Conservation (phyloP, 2,113 vertebrate genomes). For the Columba janthina region DNA sequence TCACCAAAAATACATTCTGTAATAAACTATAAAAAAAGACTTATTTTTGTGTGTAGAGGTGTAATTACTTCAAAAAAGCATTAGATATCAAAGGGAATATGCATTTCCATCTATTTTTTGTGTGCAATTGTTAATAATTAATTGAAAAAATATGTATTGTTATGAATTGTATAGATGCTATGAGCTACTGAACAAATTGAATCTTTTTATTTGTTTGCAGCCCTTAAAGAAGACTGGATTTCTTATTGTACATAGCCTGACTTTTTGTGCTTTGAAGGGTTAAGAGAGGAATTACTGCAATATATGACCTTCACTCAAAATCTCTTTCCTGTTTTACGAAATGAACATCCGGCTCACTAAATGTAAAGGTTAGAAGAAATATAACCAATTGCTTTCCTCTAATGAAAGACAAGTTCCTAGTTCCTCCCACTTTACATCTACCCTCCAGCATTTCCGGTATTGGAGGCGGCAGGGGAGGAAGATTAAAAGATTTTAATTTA, state of each 20-base stretch:
- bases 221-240: background rate
- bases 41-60: background rate
- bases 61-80: slow-evolving; percentile 35
- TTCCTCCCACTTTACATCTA: background rate
- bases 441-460: background rate
- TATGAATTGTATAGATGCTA: background rate
- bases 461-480: background rate
- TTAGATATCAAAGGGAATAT: background rate
- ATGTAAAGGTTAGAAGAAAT: background rate
- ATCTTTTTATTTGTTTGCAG: background rate
- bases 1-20: slow-evolving; percentile 27
- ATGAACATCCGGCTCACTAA: background rate
- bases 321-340: background rate
- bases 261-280: slow-evolving; percentile 5
- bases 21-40: background rate
- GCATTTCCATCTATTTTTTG: slow-evolving; percentile 13
- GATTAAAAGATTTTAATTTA: background rate
- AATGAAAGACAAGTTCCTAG: background rate
- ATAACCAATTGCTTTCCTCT: background rate
- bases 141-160: background rate
- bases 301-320: background rate
- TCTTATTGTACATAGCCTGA: background rate
- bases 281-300: slow-evolving; percentile 2
- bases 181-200: background rate
- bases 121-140: background rate